phyloP scores from a whole-genome alignment of 23 tunicate species.

The Styela clava region DNA sequence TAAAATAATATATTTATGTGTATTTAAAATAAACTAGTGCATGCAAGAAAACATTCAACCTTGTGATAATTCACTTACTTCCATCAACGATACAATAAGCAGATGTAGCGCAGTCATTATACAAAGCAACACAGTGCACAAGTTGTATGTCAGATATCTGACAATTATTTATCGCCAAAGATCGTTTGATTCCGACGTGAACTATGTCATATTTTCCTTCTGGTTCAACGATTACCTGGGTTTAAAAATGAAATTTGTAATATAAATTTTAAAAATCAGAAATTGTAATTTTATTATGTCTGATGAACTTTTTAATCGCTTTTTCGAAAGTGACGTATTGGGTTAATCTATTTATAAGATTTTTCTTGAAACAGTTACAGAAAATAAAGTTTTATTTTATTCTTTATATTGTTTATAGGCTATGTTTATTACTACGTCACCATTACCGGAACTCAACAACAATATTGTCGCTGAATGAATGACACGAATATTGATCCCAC shows the following conservation, averaged over 20 bases:
- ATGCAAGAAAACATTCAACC: too few relatives aligned
- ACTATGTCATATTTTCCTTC: constrained; percentile 79
- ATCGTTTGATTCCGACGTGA: constrained; percentile 51
- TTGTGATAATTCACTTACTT: constrained; percentile 56
- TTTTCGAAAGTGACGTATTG: too few relatives aligned
- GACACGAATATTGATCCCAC: too few relatives aligned
- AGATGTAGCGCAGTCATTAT: constrained; percentile 55
- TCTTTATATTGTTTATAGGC: too few relatives aligned
- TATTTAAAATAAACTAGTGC: too few relatives aligned
- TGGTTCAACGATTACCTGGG: constrained; percentile 38
- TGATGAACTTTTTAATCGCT: not conserved
- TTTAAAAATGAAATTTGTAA: not conserved
- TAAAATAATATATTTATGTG: too few relatives aligned
- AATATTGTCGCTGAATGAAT: too few relatives aligned
- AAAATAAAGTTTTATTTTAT: too few relatives aligned
- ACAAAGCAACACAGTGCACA: constrained; percentile 79
- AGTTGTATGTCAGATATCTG: constrained; percentile 50
- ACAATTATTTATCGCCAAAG: constrained; percentile 63
- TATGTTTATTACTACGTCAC: too few relatives aligned
- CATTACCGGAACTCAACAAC: too few relatives aligned
- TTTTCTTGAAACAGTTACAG: too few relatives aligned
- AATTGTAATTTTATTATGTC: not conserved
- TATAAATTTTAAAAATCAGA: not conserved
- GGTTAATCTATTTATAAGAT: too few relatives aligned
- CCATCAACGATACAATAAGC: constrained; percentile 77